Evolutionary conservation across 2,797 vertebrate genomes (phyloP).

Genomic region (Presbytis comata): DNA sequence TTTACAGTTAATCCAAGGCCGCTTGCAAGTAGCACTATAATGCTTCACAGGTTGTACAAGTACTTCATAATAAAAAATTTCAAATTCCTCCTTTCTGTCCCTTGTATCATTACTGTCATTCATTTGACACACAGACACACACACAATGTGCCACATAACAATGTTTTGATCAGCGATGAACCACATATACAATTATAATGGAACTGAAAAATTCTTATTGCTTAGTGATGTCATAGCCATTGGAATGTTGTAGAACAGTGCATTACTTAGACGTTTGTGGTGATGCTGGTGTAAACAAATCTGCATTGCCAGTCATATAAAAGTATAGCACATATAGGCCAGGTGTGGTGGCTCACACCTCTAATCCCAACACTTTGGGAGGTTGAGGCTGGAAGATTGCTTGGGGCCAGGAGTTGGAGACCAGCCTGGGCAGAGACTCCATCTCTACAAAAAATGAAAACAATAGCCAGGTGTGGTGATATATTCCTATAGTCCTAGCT

Average conservation of each 20-base stretch:
- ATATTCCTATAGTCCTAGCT: no score
- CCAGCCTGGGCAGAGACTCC: no score
- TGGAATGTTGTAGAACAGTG: neutral
- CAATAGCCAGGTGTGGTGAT: no score
- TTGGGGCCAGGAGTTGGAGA: no score
- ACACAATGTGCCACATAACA: neutral
- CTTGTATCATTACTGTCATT: neutral
- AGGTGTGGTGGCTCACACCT: no score
- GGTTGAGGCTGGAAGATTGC: no score
- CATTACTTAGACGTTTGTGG: neutral
- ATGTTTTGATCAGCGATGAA: neutral
- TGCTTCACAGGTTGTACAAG: neutral
- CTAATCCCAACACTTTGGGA: no score
- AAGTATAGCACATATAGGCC: neutral
- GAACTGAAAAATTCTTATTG: neutral
- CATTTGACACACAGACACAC: neutral
- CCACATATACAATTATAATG: neutral
- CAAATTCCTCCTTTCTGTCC: neutral
- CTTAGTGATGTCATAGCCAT: neutral
- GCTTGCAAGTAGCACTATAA: neutral
- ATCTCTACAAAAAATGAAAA: no score
- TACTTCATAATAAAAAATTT: neutral
- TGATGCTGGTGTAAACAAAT: neutral
- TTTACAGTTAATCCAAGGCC: neutral
- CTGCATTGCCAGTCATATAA: neutral